Base-by-base conservation (phyloP, 2,888 invertebrate species). In the Cerastis leucographa region DNA sequence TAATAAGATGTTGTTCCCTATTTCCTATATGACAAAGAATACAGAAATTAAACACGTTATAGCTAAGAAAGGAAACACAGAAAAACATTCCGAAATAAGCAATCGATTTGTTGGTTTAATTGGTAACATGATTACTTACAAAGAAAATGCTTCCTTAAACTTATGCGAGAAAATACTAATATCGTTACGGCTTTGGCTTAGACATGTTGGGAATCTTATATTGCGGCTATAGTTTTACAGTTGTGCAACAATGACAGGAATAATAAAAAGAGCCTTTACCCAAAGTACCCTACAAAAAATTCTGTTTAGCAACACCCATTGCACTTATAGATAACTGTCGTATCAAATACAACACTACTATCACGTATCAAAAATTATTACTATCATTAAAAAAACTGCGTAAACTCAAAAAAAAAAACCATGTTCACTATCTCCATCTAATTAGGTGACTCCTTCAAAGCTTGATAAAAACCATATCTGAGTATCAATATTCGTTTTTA, bases 401-500 rank as follows among this genome's bases (percentile, higher is more conserved):
- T 40, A 62, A 59, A 29, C n/a, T 14, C 19, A 49, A 77, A 74
- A 40, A 69, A 76, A 71, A 74, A 56, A 70, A 67, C 70, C 42
- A 66, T 54, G 46, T 25, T 22, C 29, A 68, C 49, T 79, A 70
- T 79, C 84, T 68, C 29, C 35, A 12, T 73, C 62, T 88, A 88
- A 90, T 87, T 85, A 86, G 83, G 84, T 76, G 79, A 87, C 79
- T 80, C 70, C 74, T 69, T 72, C 67, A 71, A 56, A 62, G 78
- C 72, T 73, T 67, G 83, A 88, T 84, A 82, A 80, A 85, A 71
- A 54, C 69, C 61, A 14, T 72, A 79, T 77, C 74, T 74, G 65
- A 80, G 70, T 90, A 90, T 88, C 88, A 54, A 59, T 80, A 76
- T 77, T 80, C 65, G 35, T 62, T 85, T 84, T 72, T 92, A 94